Evolutionary conservation across 2,888 invertebrate genomes (phyloP), one percentile per base, ranked within the genome.

Genomic region (Drosophila yooni): DNA sequence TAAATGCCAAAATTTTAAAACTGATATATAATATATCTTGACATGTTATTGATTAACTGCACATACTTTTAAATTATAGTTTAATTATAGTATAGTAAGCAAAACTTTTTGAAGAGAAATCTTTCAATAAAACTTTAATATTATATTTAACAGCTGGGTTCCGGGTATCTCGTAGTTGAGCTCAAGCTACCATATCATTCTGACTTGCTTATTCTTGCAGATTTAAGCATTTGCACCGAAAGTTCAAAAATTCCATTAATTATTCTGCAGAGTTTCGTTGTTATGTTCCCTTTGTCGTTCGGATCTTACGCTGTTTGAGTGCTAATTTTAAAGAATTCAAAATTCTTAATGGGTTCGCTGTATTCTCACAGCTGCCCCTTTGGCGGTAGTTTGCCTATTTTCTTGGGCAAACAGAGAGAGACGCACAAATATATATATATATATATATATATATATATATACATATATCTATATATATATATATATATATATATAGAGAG

Each of bases 171-270:
- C 2, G 8, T 46, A 46, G 46, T 25, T 25, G 46, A 8, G 25
- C 25, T 15, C 8, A 46, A 25, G 25, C 27, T 15, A 8, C 8
- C 15, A 4, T 3, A 25, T 15, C 27, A 46, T 15, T 46, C 46
- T 8, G 15, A 15, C 25, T 15, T 15, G 25, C 4, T 10, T 50
- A 18, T 29, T 54, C 5, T 74, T 80, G 60, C 59, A 59, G 66
- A 61, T 70, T 56, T 65, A 21, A 62, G 69, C 53, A 74, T 76
- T 82, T 81, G 83, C 81, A 82, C 84, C 68, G 57, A 88, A 83
- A 87, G 85, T 87, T 84, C 81, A 82, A 76, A 81, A 88, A 88
- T 88, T 84, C 85, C 85, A 84, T 84, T 84, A 85, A 84, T 84
- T 88, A 85, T 82, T 67, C 62, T 62, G 52, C 53, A 43, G 60